Evolutionary conservation across 2,888 invertebrate species (phyloP).

Genomic region (Xanthorhoe spadicearia): DNA sequence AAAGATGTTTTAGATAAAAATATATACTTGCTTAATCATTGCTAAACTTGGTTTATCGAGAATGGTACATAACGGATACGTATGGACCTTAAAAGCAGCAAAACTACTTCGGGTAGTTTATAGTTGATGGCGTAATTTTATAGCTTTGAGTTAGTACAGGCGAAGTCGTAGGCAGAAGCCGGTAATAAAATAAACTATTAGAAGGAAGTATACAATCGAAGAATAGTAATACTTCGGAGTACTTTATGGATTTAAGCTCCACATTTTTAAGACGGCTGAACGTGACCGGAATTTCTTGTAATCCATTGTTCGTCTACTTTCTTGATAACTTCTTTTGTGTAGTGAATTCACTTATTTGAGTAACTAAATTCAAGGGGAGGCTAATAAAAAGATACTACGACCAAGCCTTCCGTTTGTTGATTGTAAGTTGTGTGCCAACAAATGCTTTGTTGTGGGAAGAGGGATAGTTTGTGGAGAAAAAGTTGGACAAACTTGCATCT

Average conservation of each 20-base stretch:
- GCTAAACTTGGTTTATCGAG: no score
- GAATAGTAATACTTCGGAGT: constrained; percentile 79
- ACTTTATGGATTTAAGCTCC: constrained; percentile 81
- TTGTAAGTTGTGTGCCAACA: constrained; percentile 54
- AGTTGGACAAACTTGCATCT: constrained; percentile 31
- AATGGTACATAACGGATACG: no score
- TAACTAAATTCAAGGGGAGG: constrained; percentile 71
- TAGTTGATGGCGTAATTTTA: not conserved
- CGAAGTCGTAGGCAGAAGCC: not conserved
- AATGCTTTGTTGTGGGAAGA: constrained; percentile 34
- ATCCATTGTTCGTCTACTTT: constrained; percentile 76
- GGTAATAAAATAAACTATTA: constrained; percentile 63
- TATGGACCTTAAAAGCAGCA: no score
- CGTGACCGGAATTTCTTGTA: constrained; percentile 73
- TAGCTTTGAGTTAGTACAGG: not conserved
- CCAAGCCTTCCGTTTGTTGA: constrained; percentile 67
- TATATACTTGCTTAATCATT: no score
- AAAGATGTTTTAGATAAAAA: no score
- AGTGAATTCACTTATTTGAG: constrained; percentile 79
- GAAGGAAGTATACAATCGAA: constrained; percentile 63
- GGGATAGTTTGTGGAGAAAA: constrained; percentile 31
- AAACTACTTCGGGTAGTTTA: not conserved
- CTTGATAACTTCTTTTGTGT: constrained; percentile 63
- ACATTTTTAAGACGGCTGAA: constrained; percentile 81
- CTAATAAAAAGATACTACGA: constrained; percentile 69